Conservation (phyloP, 2,113 vertebrate genomes). For the Canis aureus region DNA sequence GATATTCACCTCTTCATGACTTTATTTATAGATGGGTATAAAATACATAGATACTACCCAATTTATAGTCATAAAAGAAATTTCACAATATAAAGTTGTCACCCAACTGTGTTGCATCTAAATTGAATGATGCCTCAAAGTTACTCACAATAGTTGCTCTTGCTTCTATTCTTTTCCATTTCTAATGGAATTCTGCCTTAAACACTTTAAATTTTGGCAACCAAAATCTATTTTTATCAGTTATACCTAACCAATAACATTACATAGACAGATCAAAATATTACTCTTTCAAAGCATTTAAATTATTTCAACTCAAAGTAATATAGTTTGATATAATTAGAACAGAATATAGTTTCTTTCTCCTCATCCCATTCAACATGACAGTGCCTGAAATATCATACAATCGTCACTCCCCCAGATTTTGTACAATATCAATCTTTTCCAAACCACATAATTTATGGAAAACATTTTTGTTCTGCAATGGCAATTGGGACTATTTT, state of each 20-base stretch:
- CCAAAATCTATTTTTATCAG: conserved; percentile 67
- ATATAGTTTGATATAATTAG: conserved; percentile 63
- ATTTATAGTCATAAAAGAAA: not conserved
- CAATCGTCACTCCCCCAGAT: conserved; percentile 58
- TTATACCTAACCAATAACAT: conserved; percentile 36
- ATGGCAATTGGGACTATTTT: conserved; percentile 33
- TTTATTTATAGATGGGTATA: not conserved
- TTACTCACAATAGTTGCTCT: not conserved
- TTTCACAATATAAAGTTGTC: not conserved
- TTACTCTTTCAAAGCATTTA: conserved; percentile 59
- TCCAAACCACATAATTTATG: conserved; percentile 1
- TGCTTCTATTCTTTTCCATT: conserved; percentile 21
- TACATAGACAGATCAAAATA: conserved; percentile 70
- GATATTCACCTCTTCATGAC: not conserved
- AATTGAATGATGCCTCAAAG: not conserved
- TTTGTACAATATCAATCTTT: conserved; percentile 50
- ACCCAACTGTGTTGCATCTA: not conserved
- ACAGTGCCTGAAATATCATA: conserved; percentile 64
- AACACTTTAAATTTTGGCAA: conserved; percentile 45
- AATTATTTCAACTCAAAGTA: conserved; percentile 72
- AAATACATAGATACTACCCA: not conserved
- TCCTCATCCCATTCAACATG: conserved; percentile 68
- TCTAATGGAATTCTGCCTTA: conserved; percentile 59
- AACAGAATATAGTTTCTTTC: conserved; percentile 71
- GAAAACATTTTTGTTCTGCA: conserved; percentile 60